A percentile compares a stretch with the other conserved stretches of the same genome.
phyloP scores from a whole-genome alignment of 1,140 invertebrate species.

The Helicoverpa armigera region DNA sequence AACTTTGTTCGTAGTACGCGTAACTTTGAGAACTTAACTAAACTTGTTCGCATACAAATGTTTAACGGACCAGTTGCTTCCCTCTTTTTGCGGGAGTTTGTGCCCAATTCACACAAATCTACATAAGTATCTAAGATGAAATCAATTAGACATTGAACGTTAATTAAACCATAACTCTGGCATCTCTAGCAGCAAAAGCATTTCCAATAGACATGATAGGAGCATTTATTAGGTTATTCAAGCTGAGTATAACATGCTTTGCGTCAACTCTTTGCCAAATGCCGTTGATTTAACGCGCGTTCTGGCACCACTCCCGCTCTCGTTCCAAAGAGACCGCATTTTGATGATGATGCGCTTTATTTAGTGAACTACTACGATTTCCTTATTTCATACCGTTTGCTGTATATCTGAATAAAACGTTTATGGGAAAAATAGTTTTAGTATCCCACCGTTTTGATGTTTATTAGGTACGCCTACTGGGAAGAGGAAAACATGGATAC shows the following conservation, averaged over 20 bases:
- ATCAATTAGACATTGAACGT: neutral
- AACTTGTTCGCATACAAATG: neutral
- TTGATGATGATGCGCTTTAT: slow-evolving; percentile 31
- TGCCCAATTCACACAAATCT: no score
- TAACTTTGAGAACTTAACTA: slow-evolving; percentile 22
- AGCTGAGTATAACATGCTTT: slow-evolving; percentile 36
- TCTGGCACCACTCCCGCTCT: slow-evolving; percentile 35
- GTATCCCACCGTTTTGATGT: neutral
- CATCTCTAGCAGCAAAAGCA: neutral
- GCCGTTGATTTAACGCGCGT: slow-evolving; percentile 18
- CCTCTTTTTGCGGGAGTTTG: neutral
- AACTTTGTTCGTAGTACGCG: slow-evolving; percentile 25
- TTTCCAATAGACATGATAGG: slow-evolving; percentile 35
- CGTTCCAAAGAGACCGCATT: slow-evolving; percentile 21
- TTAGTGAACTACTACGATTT: slow-evolving; percentile 22
- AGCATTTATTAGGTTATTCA: slow-evolving; percentile 41
- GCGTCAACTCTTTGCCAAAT: slow-evolving; percentile 40
- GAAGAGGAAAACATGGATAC: neutral
- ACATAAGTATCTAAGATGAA: neutral
- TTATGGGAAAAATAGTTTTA: neutral
- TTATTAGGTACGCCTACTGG: neutral
- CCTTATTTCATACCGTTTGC: slow-evolving; percentile 26
- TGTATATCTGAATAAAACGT: slow-evolving; percentile 9
- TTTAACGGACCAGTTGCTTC: neutral
- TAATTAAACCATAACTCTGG: slow-evolving; percentile 3